phyloP scores from a whole-genome alignment of 2,113 vertebrate species.

The Scytalopus superciliaris region DNA sequence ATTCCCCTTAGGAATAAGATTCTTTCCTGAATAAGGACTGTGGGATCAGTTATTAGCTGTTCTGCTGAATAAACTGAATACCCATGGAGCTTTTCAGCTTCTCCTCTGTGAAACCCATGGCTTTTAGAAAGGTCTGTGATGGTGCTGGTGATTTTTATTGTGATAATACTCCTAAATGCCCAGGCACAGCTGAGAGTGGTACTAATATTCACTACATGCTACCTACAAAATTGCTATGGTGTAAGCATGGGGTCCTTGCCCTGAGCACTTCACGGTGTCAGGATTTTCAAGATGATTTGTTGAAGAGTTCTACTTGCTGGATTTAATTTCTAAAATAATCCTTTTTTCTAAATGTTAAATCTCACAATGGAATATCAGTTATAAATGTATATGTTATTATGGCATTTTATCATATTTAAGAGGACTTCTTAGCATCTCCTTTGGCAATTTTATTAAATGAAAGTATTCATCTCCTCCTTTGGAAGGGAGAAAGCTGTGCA shows the following conservation, averaged over 20 bases:
- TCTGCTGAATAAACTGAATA: conserved; percentile 52
- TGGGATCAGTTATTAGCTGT: conserved; percentile 23
- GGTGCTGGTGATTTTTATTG: conserved; percentile 47
- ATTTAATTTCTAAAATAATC: conserved; percentile 3
- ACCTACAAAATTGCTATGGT: neutral
- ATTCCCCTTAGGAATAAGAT: conserved; percentile 37
- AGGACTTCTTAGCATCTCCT: conserved; percentile 13
- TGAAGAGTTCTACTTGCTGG: neutral
- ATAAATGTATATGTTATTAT: conserved; percentile 7
- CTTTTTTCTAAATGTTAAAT: conserved; percentile 48
- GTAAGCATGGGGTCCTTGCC: conserved; percentile 22
- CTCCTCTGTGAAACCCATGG: conserved; percentile 35
- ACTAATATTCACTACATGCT: conserved; percentile 14
- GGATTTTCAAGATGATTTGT: neutral
- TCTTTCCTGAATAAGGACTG: conserved; percentile 28
- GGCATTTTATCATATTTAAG: conserved; percentile 34
- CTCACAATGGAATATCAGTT: neutral
- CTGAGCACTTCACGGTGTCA: neutral
- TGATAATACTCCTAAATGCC: conserved; percentile 34
- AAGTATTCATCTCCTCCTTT: conserved; percentile 7
- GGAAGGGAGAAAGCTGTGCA: neutral
- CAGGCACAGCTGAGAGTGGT: neutral
- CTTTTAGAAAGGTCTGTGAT: conserved; percentile 34
- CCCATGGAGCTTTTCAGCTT: conserved; percentile 34
- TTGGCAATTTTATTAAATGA: neutral